A percentile compares a stretch with the other conserved stretches of the same genome.
Conservation (phyloP, 2,888 invertebrate species). For the Microctonus aethiopoides region DNA sequence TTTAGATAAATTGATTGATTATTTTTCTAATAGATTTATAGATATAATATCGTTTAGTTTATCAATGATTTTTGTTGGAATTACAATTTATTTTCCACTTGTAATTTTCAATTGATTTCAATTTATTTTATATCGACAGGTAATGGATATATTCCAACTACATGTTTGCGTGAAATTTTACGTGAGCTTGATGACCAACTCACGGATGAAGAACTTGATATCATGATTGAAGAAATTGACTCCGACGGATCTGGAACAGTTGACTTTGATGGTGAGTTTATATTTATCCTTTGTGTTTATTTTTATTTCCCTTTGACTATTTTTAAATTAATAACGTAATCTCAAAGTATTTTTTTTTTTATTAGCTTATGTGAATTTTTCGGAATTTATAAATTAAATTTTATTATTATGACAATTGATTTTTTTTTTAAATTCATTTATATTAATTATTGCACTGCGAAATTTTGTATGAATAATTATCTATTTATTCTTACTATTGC, state of each 20-base stretch:
- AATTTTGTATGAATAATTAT: constrained; percentile 7
- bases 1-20: too few species aligned
- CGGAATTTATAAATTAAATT: too few species aligned
- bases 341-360: constrained; percentile 14
- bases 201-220: constrained; percentile 93
- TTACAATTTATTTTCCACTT: not conserved
- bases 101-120: not conserved
- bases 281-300: constrained; percentile 19
- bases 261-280: constrained; percentile 91
- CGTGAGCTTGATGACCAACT: constrained; percentile 96
- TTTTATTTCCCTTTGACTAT: not conserved
- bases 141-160: constrained; percentile 93
- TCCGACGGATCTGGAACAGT: constrained; percentile 98
- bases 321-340: not conserved
- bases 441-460: not conserved
- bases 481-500: constrained; percentile 4
- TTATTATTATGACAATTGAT: too few species aligned
- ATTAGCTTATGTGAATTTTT: too few species aligned
- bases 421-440: too few species aligned
- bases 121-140: constrained; percentile 66
- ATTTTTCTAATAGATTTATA: too few species aligned
- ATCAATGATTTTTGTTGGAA: too few species aligned
- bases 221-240: constrained; percentile 98
- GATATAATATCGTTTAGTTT: too few species aligned
- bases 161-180: constrained; percentile 92